A percentile compares a stretch with the other conserved stretches of the same genome.
These are phyloP conservation scores for Therioaphis trifolii DNA, from an alignment of 2,888 invertebrate species.

Conservation along the genomic window DNA sequence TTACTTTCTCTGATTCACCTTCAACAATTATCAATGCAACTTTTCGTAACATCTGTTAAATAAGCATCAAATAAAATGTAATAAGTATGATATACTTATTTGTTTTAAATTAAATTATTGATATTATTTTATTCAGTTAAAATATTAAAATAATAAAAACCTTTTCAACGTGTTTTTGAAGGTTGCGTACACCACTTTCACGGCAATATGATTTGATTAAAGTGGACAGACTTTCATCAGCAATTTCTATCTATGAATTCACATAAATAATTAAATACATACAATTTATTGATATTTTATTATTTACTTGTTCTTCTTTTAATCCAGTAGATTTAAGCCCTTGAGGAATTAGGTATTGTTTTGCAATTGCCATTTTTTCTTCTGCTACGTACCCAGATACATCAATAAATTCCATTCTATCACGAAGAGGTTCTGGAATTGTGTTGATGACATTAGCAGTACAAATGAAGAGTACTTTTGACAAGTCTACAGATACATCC, in stretches of 20 bases:
- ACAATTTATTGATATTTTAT: background rate
- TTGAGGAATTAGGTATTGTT: constrained; percentile 94
- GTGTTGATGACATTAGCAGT: constrained; percentile 96
- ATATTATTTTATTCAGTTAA: background rate
- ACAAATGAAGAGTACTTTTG: constrained; percentile 94
- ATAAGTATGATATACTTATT: background rate
- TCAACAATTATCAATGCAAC: constrained; percentile 94
- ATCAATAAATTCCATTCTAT: constrained; percentile 99
- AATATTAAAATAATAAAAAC: constrained; percentile 69
- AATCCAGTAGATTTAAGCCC: constrained; percentile 89
- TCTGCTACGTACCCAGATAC: constrained; percentile 99
- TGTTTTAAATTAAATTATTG: background rate
- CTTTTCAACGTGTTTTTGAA: constrained; percentile 99
- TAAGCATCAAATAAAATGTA: background rate
- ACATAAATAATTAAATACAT: too few relatives aligned
- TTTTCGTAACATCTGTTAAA: constrained; percentile 71
- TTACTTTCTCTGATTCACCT: constrained; percentile 77
- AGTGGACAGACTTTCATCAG: constrained; percentile 78
- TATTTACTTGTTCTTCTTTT: constrained; percentile 72
- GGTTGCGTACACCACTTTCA: constrained; percentile 96
- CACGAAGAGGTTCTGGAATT: constrained; percentile 95
- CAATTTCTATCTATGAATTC: constrained; percentile 73
- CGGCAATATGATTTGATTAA: constrained; percentile 94
- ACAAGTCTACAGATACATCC: constrained; percentile 96
- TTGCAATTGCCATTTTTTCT: constrained; percentile 90